phyloP scores from a whole-genome alignment of 2,888 invertebrate species.

The Lampropteryx suffumata region DNA sequence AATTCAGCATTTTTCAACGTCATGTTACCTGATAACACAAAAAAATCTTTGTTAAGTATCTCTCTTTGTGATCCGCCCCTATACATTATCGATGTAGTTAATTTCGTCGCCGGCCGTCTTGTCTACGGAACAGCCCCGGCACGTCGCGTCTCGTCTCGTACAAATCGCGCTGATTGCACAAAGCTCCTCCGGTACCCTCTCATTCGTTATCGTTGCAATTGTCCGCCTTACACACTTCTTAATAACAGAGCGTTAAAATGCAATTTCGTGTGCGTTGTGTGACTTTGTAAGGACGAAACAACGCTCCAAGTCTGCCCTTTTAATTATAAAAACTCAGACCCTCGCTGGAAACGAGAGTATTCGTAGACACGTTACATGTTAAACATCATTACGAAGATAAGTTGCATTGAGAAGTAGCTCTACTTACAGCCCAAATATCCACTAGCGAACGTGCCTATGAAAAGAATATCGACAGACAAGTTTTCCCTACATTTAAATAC shows the following conservation, averaged over 20 bases:
- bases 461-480: not conserved
- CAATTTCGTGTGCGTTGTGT: conserved; percentile 47
- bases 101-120: conserved; percentile 16
- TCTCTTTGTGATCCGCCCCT: no score
- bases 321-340: no score
- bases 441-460: no score
- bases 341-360: no score
- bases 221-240: conserved; percentile 59
- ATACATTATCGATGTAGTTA: not conserved
- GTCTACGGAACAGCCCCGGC: conserved; percentile 35
- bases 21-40: no score
- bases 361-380: no score
- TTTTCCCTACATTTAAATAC: conserved; percentile 35
- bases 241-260: conserved; percentile 62
- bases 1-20: no score
- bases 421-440: no score
- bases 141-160: conserved; percentile 47
- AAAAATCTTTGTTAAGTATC: no score
- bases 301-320: no score
- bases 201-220: conserved; percentile 75
- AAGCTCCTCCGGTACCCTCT: conserved; percentile 69
- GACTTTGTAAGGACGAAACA: conserved; percentile 7
- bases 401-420: no score
- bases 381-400: no score
- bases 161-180: conserved; percentile 78